Evolutionary conservation across 2,797 vertebrate species (phyloP).

Genomic region (Pipistrellus pipistrellus): DNA sequence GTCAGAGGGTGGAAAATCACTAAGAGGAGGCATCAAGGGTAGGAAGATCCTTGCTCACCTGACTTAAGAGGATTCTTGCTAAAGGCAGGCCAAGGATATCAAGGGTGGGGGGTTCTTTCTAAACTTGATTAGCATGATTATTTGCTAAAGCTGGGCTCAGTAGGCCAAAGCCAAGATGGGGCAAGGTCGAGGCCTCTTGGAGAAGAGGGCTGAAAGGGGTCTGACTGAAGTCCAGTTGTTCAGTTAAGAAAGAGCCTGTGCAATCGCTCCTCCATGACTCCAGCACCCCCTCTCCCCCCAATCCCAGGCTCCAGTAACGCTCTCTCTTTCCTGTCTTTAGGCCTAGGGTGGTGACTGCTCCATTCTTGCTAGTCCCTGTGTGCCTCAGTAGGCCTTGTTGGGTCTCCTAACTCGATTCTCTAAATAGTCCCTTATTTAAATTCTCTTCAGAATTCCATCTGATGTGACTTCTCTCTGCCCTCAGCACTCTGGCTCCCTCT

Average conservation of each 20-base stretch:
- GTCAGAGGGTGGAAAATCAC: neutral
- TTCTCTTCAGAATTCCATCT: neutral
- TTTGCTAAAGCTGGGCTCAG: neutral
- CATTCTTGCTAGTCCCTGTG: neutral
- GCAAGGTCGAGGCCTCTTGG: neutral
- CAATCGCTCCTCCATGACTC: fast-evolving
- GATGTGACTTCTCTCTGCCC: neutral
- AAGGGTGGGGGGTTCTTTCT: neutral
- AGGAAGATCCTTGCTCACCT: neutral
- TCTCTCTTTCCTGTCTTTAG: neutral
- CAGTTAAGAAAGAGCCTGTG: neutral
- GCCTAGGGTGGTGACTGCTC: no score
- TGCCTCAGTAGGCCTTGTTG: fast-evolving
- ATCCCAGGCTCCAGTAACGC: neutral
- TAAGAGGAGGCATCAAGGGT: neutral
- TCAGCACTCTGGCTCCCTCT: neutral
- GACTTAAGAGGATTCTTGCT: neutral
- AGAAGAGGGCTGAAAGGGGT: neutral
- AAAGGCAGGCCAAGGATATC: neutral
- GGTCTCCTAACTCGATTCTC: neutral
- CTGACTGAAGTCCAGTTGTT: neutral
- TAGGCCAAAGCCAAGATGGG: neutral
- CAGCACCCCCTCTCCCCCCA: no score
- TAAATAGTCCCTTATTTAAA: neutral
- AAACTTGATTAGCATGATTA: neutral